phyloP scores from a whole-genome alignment of 2,888 invertebrate species.

The Sinopyrophorus schimmeli region DNA sequence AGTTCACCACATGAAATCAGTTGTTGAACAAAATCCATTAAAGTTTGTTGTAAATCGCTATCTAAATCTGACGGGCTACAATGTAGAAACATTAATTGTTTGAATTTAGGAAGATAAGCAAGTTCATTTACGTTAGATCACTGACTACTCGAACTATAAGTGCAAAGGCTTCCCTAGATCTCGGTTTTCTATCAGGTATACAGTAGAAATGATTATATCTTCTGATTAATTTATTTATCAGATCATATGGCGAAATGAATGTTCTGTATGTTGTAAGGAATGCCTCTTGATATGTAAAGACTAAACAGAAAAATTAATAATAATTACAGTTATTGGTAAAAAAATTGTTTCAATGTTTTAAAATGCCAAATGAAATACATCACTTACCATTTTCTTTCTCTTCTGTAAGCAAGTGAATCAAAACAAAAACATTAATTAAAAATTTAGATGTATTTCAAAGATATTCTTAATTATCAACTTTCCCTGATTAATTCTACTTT shows the following conservation, averaged over 20 bases:
- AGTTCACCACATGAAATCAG: conserved; percentile 91
- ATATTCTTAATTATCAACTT: too few relatives aligned
- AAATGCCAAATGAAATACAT: conserved; percentile 1
- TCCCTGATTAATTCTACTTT: too few relatives aligned
- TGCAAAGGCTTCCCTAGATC: conserved; percentile 86
- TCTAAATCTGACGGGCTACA: conserved; percentile 82
- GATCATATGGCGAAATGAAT: conserved; percentile 84
- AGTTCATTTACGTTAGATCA: conserved; percentile 84
- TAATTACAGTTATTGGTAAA: conserved; percentile 5
- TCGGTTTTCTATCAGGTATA: conserved; percentile 73
- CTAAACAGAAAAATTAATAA: conserved; percentile 57
- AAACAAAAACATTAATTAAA: too few relatives aligned
- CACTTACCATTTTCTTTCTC: conserved; percentile 52
- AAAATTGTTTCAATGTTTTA: not conserved
- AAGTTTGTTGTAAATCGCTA: conserved; percentile 73
- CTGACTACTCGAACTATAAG: conserved; percentile 92
- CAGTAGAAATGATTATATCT: conserved; percentile 76
- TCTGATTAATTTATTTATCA: conserved; percentile 83
- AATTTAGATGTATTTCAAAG: too few relatives aligned
- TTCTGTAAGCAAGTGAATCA: conserved; percentile 43
- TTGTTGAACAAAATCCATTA: conserved; percentile 94
- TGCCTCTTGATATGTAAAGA: conserved; percentile 95
- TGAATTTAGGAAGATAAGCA: conserved; percentile 10
- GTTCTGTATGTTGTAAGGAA: conserved; percentile 98
- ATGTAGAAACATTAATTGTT: not conserved